Evolutionary conservation across 2,113 vertebrate species (phyloP).

Genomic region (Tamias sibiricus): DNA sequence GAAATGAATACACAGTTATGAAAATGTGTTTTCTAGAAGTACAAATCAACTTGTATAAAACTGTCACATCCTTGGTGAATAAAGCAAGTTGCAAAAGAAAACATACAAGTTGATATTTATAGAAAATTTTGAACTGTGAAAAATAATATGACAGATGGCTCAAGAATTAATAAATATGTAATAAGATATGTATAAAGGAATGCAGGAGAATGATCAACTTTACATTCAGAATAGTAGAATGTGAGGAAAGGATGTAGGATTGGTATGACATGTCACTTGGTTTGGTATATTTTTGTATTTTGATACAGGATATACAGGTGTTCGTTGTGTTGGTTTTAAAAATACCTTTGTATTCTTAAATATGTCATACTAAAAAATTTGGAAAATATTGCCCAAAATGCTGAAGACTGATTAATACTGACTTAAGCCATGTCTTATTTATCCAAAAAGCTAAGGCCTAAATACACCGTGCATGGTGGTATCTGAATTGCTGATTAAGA

Average conservation of each 20-base stretch:
- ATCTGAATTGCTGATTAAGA: background rate
- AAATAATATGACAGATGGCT: background rate
- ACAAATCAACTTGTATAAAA: background rate
- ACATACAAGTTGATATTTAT: background rate
- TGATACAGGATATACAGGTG: background rate
- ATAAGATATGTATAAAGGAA: background rate
- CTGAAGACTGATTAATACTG: background rate
- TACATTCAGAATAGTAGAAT: background rate
- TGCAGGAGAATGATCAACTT: background rate
- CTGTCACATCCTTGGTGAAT: background rate
- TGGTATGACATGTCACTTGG: background rate
- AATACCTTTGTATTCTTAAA: constrained; percentile 39
- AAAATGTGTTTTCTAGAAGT: constrained; percentile 38
- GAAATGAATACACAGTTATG: background rate
- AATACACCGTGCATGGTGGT: background rate
- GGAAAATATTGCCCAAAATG: background rate
- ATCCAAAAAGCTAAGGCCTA: background rate
- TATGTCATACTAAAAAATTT: background rate
- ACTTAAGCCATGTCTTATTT: background rate
- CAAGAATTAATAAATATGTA: background rate
- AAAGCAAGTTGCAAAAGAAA: constrained; percentile 28
- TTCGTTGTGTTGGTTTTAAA: background rate
- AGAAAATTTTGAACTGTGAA: constrained; percentile 6
- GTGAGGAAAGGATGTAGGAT: background rate
- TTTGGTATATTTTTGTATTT: background rate